Base-by-base conservation (phyloP, 1,140 invertebrate species). In the Bradynema listronoti region DNA sequence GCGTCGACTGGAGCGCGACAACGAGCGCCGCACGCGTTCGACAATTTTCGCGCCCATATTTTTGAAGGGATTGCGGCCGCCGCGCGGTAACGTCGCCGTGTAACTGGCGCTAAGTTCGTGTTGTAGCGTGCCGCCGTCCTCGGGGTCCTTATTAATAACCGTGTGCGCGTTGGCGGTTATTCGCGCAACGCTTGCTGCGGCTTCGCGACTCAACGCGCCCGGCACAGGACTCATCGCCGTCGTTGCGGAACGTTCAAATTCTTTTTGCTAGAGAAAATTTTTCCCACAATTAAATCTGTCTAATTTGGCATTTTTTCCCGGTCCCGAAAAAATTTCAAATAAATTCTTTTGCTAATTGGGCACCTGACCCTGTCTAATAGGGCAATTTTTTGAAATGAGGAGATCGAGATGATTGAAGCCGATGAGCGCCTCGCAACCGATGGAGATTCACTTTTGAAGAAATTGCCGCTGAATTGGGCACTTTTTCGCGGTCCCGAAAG, bases 21-120 rank as follows among this genome's bases (percentile, higher is more conserved):
- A 50, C 55, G 75, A 78, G 24, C 73, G 53, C 9, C 73, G 51
- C 19, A 75, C 73, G 33, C 73, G 56, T 14, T 75, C 73, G 7
- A 75, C 73, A 9, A 75, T 30, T 9, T 65, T 63, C n/a, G 71
- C 61, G 22, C 76, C 76, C 71, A 75, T 78, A 30, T 66, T 68
- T 47, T 75, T 75, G 66, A 75, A 75, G 9, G 73, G 73, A 58
- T 75, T 75, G 19, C 73, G 42, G 24, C 76, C 76, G 14, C 76
- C 76, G 45, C 70, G 63, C n/a, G 71, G 58, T 2, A 68, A 43
- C 2, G 66, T 59, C 11, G 47, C 14, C 11, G 22, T 1, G 14
- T 34, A 24, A 33, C 1, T 14, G 24, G 2, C 19, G 14, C 4
- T 0, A 24, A 22, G 1, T 4, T 34, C 16, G 29, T 34, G 27